phyloP scores from a whole-genome alignment of 2,888 invertebrate species.

The Melanchra persicariae region DNA sequence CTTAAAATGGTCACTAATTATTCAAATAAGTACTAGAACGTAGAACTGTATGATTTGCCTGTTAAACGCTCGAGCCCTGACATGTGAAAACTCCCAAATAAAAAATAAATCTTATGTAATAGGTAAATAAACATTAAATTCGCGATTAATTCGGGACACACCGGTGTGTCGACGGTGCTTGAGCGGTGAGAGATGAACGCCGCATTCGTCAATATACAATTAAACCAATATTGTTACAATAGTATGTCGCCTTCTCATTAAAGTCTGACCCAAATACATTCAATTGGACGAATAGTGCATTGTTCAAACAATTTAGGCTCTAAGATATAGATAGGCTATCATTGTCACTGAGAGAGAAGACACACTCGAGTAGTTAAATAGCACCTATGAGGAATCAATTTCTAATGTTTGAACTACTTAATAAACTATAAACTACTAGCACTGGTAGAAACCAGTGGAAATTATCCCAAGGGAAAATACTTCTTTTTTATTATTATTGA shows the following conservation, averaged over 20 bases:
- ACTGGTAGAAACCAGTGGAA: no score
- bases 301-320: constrained; percentile 4
- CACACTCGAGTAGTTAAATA: not conserved
- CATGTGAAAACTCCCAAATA: no score
- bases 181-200: not conserved
- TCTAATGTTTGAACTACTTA: no score
- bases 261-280: constrained; percentile 32
- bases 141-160: no score
- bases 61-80: no score
- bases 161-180: no score
- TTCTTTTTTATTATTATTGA: no score
- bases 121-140: no score
- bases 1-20: not conserved
- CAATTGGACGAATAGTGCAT: constrained; percentile 24
- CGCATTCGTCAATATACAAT: constrained; percentile 13
- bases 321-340: not conserved
- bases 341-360: not conserved
- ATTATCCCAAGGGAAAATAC: not conserved
- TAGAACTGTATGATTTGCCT: not conserved
- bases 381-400: no score
- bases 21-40: no score
- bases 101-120: no score
- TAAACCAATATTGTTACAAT: constrained; percentile 12
- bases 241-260: constrained; percentile 18
- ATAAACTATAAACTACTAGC: no score